Conservation (phyloP, 2,797 vertebrate species). For the Discoglossus pictus region DNA sequence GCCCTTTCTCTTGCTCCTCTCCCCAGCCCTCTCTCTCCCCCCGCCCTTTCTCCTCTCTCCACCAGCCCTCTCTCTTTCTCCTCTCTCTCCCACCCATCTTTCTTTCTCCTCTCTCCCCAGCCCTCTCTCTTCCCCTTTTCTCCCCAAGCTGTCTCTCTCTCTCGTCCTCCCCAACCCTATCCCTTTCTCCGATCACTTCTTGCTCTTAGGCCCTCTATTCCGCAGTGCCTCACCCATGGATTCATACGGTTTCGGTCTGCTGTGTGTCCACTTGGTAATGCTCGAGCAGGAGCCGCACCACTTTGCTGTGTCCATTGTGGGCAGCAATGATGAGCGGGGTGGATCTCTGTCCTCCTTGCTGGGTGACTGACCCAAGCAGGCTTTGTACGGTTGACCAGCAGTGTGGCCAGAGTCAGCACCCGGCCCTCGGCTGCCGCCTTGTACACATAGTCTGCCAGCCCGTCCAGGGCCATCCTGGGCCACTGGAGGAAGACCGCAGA, state of each 20-base stretch:
- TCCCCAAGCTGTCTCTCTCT: no score
- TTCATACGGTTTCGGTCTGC: constrained; percentile 90
- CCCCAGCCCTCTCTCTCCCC: no score
- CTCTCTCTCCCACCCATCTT: no score
- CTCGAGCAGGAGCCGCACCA: constrained; percentile 90
- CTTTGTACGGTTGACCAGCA: constrained; percentile 90
- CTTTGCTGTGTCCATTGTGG: constrained; percentile 90
- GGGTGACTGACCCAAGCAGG: constrained; percentile 83
- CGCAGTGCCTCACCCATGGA: constrained; percentile 81
- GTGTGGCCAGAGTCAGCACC: constrained; percentile 91
- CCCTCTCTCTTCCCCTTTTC: no score
- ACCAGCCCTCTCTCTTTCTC: no score
- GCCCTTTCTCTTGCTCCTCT: no score
- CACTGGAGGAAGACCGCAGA: no score
- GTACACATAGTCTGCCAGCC: constrained; percentile 89
- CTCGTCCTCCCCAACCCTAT: no score
- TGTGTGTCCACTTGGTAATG: constrained; percentile 92
- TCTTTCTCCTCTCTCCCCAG: no score
- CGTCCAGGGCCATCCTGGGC: constrained; percentile 74
- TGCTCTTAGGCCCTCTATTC: no score
- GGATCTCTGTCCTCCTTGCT: constrained; percentile 85
- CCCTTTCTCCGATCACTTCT: no score
- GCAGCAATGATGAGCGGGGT: constrained; percentile 94
- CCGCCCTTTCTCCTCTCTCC: no score
- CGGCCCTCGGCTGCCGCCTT: constrained; percentile 93